A percentile compares a stretch with the other conserved stretches of the same genome.
Conservation (phyloP, 2,888 invertebrate genomes). For the Agonopterix heracliana region DNA sequence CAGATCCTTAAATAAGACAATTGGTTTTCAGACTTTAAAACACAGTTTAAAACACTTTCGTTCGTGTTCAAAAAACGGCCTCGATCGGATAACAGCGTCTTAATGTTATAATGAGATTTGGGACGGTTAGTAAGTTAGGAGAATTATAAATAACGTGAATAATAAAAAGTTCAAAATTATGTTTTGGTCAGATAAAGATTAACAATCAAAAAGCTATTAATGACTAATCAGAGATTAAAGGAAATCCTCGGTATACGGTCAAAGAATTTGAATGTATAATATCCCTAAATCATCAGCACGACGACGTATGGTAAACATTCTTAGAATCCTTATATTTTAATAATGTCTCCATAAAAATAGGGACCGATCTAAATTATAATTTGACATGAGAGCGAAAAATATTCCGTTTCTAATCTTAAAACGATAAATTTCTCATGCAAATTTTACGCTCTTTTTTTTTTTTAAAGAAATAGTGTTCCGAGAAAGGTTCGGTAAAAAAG, state of each 20-base stretch:
- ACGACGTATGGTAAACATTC: slow-evolving; percentile 36
- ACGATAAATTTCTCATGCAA: slow-evolving; percentile 62
- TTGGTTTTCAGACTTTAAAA: too few relatives aligned
- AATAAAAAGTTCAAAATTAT: slow-evolving; percentile 29
- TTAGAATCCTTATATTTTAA: slow-evolving; percentile 49
- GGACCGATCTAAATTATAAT: slow-evolving; percentile 59
- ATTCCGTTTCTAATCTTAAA: slow-evolving; percentile 41
- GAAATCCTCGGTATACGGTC: slow-evolving; percentile 29
- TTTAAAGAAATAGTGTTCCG: slow-evolving; percentile 32
- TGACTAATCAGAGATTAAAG: slow-evolving; percentile 55
- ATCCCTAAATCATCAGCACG: slow-evolving; percentile 50
- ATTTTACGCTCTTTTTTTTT: slow-evolving; percentile 45
- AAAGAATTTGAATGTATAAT: slow-evolving; percentile 45
- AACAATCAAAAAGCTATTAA: slow-evolving; percentile 55
- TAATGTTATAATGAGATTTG: slow-evolving; percentile 5
- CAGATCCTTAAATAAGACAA: too few relatives aligned
- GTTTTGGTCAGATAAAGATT: slow-evolving; percentile 19
- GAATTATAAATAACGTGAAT: slow-evolving; percentile 7
- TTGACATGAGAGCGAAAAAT: slow-evolving; percentile 48
- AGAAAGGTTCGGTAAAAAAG: slow-evolving; percentile 40
- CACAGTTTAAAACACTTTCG: too few relatives aligned
- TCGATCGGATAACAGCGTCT: too few relatives aligned
- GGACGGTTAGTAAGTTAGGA: background rate
- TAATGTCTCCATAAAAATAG: slow-evolving; percentile 52
- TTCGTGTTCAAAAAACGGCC: too few relatives aligned